Base-by-base conservation (phyloP, 2,797 vertebrate genomes). In the Tragopan temminckii region DNA sequence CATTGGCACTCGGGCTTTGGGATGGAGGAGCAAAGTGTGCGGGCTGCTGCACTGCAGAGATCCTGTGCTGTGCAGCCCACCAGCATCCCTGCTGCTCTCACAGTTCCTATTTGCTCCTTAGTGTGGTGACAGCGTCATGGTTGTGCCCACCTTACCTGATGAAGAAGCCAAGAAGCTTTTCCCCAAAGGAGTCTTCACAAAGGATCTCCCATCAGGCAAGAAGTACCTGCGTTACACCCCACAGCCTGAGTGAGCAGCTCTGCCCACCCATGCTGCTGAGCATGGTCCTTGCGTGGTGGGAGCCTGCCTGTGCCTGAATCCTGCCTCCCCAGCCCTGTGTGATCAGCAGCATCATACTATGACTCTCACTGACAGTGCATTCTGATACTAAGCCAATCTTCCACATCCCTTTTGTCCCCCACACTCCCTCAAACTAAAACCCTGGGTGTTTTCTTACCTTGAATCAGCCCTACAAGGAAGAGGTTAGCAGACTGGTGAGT, bases 141-240 rank as follows among this genome's bases (percentile, higher is more conserved):
- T 99, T 1, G 97, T 99, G 93, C 99, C 99, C 50, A 98, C 97
- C 29, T 97, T 99, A 45, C 96, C 99, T 7, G 98, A 99, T 0
- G 98, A 98, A 5, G 99, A 99, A 53, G 99, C 99, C 38, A 97
- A 98, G 7, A 83, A 97, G 66, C 97, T 99, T 24, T 99, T 99
- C 96, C 98, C 99, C 40, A 98, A 98, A 43, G 99, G 99, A 38
- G 97, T 99, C 91, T 98, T 97, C 86, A 98, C 98, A 4, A 99
- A 98, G 97, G 98, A 99, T 31, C 84, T 99, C 71, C 99, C 99
- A 0, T 99, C 99, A 7, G 98, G 98, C 96, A 99, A 99, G 96
- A 99, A 98, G 45, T 99, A 99, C 97, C 97, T 99, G 93, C 99
- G 99, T 66, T 99, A 98, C 94, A 99, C 99, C 8, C 98, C 98